Percentiles rank a stretch among this genome's conserved stretches.
Conservation (phyloP, 2,113 vertebrate genomes). For the Gorsachius goisagi region DNA sequence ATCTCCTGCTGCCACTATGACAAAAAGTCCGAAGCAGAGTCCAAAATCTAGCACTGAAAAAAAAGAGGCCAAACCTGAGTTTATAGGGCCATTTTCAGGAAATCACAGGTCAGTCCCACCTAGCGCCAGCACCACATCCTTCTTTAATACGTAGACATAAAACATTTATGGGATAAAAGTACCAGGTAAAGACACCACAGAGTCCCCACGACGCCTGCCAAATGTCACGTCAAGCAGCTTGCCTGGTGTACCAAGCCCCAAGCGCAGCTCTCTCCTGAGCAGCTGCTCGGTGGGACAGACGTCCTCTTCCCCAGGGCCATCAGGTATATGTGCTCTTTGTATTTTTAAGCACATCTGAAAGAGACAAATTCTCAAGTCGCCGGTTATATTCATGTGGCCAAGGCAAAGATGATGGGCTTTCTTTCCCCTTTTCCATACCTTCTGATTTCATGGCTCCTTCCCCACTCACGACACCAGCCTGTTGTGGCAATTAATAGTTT, state of each 20-base stretch:
- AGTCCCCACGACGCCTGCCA: neutral
- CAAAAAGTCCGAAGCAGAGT: neutral
- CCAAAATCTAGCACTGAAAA: neutral
- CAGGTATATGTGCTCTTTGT: rapidly evolving
- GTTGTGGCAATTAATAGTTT: neutral
- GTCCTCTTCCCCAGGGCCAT: neutral
- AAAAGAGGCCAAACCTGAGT: neutral
- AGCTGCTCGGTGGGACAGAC: neutral
- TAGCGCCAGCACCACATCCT: neutral
- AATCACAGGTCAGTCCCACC: neutral
- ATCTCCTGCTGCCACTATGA: neutral
- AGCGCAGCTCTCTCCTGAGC: rapidly evolving
- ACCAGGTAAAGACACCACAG: neutral
- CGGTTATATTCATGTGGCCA: neutral
- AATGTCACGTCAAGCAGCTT: neutral
- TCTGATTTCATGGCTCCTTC: neutral
- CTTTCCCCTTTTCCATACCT: rapidly evolving
- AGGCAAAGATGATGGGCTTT: neutral
- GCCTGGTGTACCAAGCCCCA: neutral
- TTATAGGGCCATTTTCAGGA: neutral
- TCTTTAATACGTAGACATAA: neutral
- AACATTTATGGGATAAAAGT: neutral
- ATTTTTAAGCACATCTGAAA: neutral
- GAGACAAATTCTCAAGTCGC: neutral
- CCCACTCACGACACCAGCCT: neutral